Evolutionary conservation across 2,113 vertebrate genomes (phyloP).

Genomic region (Zapornia atra): DNA sequence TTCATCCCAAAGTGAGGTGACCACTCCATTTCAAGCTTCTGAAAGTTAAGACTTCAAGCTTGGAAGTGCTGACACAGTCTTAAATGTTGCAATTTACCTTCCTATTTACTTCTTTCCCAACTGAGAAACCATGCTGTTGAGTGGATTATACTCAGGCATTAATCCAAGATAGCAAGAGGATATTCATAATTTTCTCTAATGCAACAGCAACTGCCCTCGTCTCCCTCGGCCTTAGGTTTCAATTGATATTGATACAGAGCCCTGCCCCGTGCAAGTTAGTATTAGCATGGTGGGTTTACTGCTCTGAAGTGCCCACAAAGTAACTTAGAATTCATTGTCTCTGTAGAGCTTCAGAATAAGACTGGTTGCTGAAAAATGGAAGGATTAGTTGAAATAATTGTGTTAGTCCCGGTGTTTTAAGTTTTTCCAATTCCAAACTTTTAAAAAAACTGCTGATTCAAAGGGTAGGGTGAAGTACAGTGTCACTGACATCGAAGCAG

Average conservation of each 20-base stretch:
- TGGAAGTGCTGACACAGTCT: neutral
- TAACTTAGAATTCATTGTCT: neutral
- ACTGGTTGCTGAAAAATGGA: neutral
- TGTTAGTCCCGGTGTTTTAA: neutral
- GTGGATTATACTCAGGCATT: neutral
- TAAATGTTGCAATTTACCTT: neutral
- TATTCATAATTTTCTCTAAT: neutral
- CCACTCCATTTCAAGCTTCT: neutral
- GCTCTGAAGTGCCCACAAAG: neutral
- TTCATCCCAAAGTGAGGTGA: neutral
- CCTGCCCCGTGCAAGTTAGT: accelerated
- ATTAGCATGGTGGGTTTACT: neutral
- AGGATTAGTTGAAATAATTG: neutral
- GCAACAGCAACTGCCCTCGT: neutral
- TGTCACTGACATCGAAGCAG: neutral
- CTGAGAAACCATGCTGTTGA: neutral
- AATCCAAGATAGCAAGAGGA: slow-evolving; percentile 13
- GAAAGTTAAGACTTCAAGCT: neutral
- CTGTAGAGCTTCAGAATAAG: neutral
- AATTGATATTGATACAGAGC: neutral
- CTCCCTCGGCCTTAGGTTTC: neutral
- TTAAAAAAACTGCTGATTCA: neutral
- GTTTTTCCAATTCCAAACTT: neutral
- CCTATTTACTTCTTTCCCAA: neutral
- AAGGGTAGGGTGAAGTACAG: neutral